A percentile compares a stretch with the other conserved stretches of the same genome.
Evolutionary conservation across 2,888 invertebrate genomes (phyloP).

Genomic region (Limnephilus lunatus): DNA sequence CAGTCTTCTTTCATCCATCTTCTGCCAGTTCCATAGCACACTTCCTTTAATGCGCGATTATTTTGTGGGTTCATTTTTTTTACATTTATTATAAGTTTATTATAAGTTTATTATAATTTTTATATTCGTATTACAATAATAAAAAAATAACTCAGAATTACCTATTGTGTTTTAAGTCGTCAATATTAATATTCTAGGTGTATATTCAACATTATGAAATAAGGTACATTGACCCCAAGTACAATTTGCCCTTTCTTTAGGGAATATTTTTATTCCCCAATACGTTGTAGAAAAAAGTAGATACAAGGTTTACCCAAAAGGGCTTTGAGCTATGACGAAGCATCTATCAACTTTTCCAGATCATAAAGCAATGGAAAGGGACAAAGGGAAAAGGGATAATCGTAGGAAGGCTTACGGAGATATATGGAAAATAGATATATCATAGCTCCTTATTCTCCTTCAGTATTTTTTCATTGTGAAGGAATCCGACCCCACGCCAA

Average conservation of each 20-base stretch:
- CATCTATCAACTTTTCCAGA: background rate
- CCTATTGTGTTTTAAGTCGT: background rate
- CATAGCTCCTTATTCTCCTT: background rate
- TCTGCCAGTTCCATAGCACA: too few species aligned
- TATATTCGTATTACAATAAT: too few species aligned
- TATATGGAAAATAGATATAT: background rate
- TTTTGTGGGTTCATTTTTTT: too few species aligned
- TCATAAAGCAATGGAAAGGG: background rate
- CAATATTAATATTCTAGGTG: background rate
- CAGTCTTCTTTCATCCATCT: too few species aligned
- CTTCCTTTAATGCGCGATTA: too few species aligned
- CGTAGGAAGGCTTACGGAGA: background rate
- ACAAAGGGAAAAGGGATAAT: background rate
- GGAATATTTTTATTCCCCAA: background rate
- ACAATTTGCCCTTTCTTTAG: background rate
- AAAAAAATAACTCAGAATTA: too few species aligned
- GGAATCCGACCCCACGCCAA: background rate
- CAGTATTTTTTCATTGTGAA: background rate
- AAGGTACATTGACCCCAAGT: background rate
- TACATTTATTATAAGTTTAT: too few species aligned
- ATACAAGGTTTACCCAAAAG: background rate
- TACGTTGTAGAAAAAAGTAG: background rate
- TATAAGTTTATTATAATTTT: too few species aligned
- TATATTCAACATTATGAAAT: background rate
- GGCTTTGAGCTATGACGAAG: background rate